Evolutionary conservation across 1,140 invertebrate genomes (phyloP), one percentile per base, ranked within the genome.

Genomic region (Anagrus nilaparvatae): DNA sequence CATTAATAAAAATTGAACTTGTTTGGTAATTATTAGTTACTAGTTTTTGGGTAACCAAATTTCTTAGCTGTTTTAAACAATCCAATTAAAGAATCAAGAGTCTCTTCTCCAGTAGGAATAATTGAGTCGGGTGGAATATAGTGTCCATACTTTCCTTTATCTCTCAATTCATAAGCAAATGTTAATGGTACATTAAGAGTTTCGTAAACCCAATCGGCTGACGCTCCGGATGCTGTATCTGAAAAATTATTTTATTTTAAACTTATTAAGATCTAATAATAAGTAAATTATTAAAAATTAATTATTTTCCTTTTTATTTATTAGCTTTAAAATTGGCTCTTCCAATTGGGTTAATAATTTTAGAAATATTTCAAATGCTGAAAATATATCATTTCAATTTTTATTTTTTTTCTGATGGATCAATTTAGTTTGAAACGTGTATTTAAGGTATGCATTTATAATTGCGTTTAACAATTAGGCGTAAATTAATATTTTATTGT

Each of bases 61-160:
- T 48, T 43, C n/a, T n/a, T n/a, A n/a, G n/a, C n/a, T n/a, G n/a
- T n/a, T n/a, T n/a, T n/a, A n/a, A n/a, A n/a, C n/a, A 79, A 58
- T 3, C 68, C 65, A 9, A 76, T 38, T 9, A 80, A 34, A 3
- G 76, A 74, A 35, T 76, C 76, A 32, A 79, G 58, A 5, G 79
- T 81, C 64, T 88, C 85, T 33, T 70, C 46, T 20, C 74, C 81
- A 10, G 79, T 82, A 0, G 78, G 75, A 28, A 76, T 60, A 25
- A 90, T 90, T 54, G 82, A 72, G 14, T 67, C 56, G 3, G 78
- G 70, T 2, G 85, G 81, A n/a, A 91, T 60, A 2, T 86, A 23
- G 57, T 91, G 91, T 1, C 85, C 86, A 51, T 78, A 74, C 30
- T 59, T 44, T 18, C 87, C 85, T 9, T 62, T 73, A 56, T 89